phyloP scores from a whole-genome alignment of 2,888 invertebrate species.

The Perithous albicinctus region DNA sequence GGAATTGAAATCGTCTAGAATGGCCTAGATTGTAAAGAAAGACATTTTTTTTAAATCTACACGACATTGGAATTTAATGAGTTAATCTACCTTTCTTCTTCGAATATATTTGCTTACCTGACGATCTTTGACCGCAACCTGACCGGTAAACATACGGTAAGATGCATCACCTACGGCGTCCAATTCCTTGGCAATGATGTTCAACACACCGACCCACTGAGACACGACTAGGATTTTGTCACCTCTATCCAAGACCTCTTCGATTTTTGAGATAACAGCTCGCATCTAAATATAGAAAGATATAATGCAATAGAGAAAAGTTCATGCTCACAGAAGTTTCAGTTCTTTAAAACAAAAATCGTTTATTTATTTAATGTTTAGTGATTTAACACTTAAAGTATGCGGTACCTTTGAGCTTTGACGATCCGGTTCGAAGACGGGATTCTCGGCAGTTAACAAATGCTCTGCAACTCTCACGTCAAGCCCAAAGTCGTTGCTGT shows the following conservation, averaged over 20 bases:
- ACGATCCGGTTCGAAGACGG: slow-evolving; percentile 88
- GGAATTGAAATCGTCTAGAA: slow-evolving; percentile 79
- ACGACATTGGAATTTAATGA: background rate
- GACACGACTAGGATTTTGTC: slow-evolving; percentile 95
- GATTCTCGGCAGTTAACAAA: slow-evolving; percentile 89
- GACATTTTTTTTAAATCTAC: background rate
- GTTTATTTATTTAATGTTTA: background rate
- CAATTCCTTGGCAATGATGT: slow-evolving; percentile 90
- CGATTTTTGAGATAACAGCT: slow-evolving; percentile 87
- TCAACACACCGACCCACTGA: slow-evolving; percentile 95
- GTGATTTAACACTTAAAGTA: background rate
- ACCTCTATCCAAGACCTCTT: slow-evolving; percentile 83
- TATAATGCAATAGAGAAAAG: background rate
- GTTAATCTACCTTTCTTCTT: background rate
- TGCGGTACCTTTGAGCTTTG: slow-evolving; percentile 88
- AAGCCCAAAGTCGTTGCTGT: slow-evolving; percentile 83
- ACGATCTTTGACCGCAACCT: slow-evolving; percentile 90
- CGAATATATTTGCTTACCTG: slow-evolving; percentile 79
- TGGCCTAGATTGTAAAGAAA: slow-evolving; percentile 66
- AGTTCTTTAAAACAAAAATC: no score
- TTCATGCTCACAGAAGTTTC: no score
- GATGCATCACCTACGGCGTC: slow-evolving; percentile 87
- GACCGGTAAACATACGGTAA: slow-evolving; percentile 88
- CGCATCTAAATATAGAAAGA: slow-evolving; percentile 81
- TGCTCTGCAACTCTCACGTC: slow-evolving; percentile 87